phyloP scores from a whole-genome alignment of 2,113 vertebrate species.

The Acrocephalus kingi region DNA sequence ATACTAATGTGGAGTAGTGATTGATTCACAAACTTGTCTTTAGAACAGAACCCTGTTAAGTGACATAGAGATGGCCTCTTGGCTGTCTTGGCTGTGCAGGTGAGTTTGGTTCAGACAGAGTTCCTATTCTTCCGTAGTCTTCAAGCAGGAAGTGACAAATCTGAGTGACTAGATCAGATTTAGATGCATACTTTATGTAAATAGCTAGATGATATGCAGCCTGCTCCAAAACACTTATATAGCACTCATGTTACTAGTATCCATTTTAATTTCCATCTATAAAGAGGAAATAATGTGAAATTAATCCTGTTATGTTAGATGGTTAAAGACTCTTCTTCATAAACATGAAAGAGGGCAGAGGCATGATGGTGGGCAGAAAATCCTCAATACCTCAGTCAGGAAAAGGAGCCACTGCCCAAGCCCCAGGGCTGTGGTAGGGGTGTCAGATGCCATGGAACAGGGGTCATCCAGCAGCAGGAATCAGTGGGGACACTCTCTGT shows the following conservation, averaged over 20 bases:
- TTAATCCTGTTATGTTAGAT: background rate
- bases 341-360: background rate
- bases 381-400: background rate
- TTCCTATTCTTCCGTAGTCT: background rate
- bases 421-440: background rate
- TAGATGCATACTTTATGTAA: background rate
- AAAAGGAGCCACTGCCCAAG: background rate
- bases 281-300: background rate
- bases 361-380: background rate
- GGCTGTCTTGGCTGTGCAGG: background rate
- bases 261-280: background rate
- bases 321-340: background rate
- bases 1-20: background rate
- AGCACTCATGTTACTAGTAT: background rate
- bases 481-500: background rate
- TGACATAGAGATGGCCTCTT: background rate
- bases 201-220: background rate
- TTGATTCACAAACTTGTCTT: background rate
- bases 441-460: fast-evolving
- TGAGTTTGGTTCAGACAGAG: background rate
- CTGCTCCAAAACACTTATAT: background rate
- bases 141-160: background rate
- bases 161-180: background rate
- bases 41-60: background rate
- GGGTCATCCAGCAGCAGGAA: background rate